phyloP scores from a whole-genome alignment of 2,797 vertebrate genomes.

The Cossypha niveicapilla region DNA sequence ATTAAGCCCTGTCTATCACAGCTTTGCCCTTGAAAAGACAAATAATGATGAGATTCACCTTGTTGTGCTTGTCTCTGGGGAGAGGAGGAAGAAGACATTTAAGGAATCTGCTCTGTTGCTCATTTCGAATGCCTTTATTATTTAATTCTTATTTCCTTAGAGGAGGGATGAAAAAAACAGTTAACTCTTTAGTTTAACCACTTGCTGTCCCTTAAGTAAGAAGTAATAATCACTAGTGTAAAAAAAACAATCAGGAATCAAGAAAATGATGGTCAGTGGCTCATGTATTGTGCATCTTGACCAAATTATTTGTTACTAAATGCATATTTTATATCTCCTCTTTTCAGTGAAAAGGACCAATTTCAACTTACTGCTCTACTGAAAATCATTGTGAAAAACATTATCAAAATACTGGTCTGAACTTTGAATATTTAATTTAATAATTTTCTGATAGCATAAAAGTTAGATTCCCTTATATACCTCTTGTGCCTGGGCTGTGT shows the following conservation, averaged over 20 bases:
- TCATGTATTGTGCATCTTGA: background rate
- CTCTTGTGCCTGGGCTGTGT: background rate
- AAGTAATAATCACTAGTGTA: background rate
- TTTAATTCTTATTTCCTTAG: constrained; percentile 2
- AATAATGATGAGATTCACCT: constrained; percentile 82
- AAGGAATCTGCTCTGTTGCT: constrained; percentile 18
- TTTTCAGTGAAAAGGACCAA: background rate
- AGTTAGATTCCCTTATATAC: background rate
- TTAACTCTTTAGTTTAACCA: constrained; percentile 4
- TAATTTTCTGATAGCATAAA: background rate
- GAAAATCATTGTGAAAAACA: background rate
- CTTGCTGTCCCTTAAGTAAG: background rate
- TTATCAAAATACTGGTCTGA: background rate
- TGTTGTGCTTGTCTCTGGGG: constrained; percentile 54
- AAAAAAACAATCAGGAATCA: background rate
- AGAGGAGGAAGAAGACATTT: constrained; percentile 51
- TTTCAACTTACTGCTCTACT: background rate
- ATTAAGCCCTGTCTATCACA: constrained; percentile 90
- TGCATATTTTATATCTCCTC: background rate
- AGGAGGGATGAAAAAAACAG: background rate
- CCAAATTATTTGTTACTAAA: constrained; percentile 11
- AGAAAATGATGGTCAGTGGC: background rate
- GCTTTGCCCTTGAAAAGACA: constrained; percentile 85
- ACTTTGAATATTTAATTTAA: constrained; percentile 13
- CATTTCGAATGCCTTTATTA: constrained; percentile 15